Evolutionary conservation across 2,797 vertebrate genomes (phyloP), one percentile per base, ranked within the genome.

Genomic region (Rhynchonycteris naso): DNA sequence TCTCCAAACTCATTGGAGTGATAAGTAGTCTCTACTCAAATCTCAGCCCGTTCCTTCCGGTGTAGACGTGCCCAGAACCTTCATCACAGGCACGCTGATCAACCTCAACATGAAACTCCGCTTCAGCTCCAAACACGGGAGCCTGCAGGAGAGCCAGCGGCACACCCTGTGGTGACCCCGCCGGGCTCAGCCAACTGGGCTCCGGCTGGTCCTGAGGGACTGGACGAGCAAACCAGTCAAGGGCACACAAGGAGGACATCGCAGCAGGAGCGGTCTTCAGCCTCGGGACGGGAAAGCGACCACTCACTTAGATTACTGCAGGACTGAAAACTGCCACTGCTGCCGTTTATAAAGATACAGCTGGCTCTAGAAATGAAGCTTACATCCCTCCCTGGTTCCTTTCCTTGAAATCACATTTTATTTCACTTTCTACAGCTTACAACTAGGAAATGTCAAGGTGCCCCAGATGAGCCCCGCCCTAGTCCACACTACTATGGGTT

Each of bases 201-300:
- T 54, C 18, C 30, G 5, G 22, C 0, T 1, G 7, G 22, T 16
- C 33, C 18, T 19, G 9, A 7, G 65, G 26, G 19, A n/a, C 4
- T 0, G 0, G 1, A 15, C 1, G 4, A 19, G 21, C 14, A 12
- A 11, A 1, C 33, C 1, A 0, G 26, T 22, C 5, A 4, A 4
- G 22, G 52, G 75, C 75, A 24, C 52, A 4, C 19, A 0, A 12
- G 14, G 50, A 0, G n/a, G n/a, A 30, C 6, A 13, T 7, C 14
- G 4, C 28, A 5, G 2, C 30, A 3, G 14, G 18, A 30, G 28
- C 65, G 19, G n/a, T 8, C 65, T n/a, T 14, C 65, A 7, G 30
- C 65, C 65, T 19, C 43, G 4, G 18, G 54, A 56, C 5, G 33
- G 66, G 68, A 38, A 35, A 35, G 24, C 35, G 13, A 43, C 43